phyloP scores from a whole-genome alignment of 2,888 invertebrate genomes.

The Congeria kusceri region DNA sequence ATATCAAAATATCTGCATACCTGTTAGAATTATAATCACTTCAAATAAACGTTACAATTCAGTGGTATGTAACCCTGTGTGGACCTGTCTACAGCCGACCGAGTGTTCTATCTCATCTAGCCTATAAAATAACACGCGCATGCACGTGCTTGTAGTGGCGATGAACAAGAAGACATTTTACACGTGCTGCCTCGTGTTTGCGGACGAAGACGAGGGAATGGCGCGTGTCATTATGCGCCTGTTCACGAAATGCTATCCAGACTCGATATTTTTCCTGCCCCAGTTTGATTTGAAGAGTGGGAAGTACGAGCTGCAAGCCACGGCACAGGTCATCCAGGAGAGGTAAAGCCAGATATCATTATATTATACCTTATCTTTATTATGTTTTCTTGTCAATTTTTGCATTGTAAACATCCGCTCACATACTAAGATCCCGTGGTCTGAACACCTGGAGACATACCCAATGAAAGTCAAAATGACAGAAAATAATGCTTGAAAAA shows the following conservation, averaged over 20 bases:
- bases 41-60: no score
- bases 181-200: slow-evolving; percentile 51
- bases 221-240: slow-evolving; percentile 42
- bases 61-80: no score
- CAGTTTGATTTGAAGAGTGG: slow-evolving; percentile 57
- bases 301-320: slow-evolving; percentile 41
- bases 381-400: no score
- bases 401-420: no score
- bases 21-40: no score
- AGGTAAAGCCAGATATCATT: slow-evolving; percentile 38
- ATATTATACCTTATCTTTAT: no score
- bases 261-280: slow-evolving; percentile 48
- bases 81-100: no score
- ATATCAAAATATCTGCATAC: no score
- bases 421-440: no score
- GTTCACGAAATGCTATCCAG: slow-evolving; percentile 31
- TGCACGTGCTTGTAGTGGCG: slow-evolving; percentile 29
- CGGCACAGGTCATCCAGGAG: slow-evolving; percentile 54
- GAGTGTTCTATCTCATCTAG: neutral
- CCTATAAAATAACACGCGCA: neutral
- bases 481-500: no score
- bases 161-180: slow-evolving; percentile 47
- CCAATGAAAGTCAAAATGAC: no score
- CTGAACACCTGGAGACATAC: no score
- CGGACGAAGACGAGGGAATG: slow-evolving; percentile 53